Percentiles rank a stretch among this genome's conserved stretches.
phyloP scores from a whole-genome alignment of 1,140 invertebrate genomes.

The Drosophila tropicalis region DNA sequence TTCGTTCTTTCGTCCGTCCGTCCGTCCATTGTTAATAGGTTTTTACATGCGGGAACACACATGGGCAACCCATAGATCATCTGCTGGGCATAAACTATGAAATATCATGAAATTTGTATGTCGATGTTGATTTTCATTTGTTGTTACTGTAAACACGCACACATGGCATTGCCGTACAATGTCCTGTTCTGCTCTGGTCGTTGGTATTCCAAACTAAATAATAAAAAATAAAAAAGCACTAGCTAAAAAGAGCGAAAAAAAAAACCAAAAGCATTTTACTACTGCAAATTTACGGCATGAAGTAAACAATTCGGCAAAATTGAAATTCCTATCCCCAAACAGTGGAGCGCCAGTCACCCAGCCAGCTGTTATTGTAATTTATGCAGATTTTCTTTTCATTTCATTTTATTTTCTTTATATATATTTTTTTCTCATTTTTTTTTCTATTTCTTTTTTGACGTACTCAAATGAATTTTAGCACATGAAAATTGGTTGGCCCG shows the following conservation, averaged over 20 bases:
- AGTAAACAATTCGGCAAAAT: slow-evolving; percentile 74
- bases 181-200: slow-evolving; percentile 35
- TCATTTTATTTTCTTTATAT: slow-evolving; percentile 43
- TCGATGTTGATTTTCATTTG: slow-evolving; percentile 67
- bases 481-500: slow-evolving; percentile 46
- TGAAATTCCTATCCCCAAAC: slow-evolving; percentile 54
- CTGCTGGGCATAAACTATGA: slow-evolving; percentile 71
- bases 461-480: slow-evolving; percentile 59
- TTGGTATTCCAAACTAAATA: slow-evolving; percentile 39
- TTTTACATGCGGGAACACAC: slow-evolving; percentile 62
- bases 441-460: slow-evolving; percentile 41
- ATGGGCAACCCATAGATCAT: slow-evolving; percentile 70
- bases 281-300: slow-evolving; percentile 68
- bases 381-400: slow-evolving; percentile 54
- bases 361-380: slow-evolving; percentile 75
- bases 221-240: slow-evolving; percentile 32
- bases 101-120: slow-evolving; percentile 76
- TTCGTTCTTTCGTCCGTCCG: neutral
- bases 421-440: slow-evolving; percentile 44
- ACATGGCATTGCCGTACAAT: slow-evolving; percentile 59
- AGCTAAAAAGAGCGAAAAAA: slow-evolving; percentile 34
- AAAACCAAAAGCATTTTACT: slow-evolving; percentile 43
- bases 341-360: neutral
- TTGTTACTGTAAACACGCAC: slow-evolving; percentile 74
- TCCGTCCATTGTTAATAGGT: slow-evolving; percentile 58